Percentiles rank a stretch among this genome's conserved stretches.
Conservation (phyloP, 2,797 vertebrate genomes). For the Dendrocincla fuliginosa region DNA sequence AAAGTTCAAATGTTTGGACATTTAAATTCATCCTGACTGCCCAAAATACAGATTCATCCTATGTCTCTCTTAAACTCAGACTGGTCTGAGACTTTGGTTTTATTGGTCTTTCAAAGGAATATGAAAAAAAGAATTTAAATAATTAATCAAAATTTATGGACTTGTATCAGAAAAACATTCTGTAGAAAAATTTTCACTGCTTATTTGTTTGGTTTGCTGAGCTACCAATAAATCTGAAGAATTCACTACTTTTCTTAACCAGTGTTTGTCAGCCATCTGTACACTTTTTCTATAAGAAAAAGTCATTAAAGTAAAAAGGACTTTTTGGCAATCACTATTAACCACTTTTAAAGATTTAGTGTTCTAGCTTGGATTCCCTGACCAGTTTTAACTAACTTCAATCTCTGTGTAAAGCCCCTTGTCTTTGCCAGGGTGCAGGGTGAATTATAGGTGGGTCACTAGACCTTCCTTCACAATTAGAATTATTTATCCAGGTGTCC, state of each 20-base stretch:
- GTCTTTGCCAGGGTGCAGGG: background rate
- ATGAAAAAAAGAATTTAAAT: background rate
- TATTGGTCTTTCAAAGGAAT: background rate
- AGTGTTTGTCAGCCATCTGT: background rate
- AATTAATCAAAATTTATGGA: background rate
- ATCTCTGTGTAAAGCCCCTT: background rate
- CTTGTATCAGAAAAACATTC: background rate
- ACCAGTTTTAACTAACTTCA: background rate
- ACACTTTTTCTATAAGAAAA: background rate
- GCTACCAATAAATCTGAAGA: background rate
- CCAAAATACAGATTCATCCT: background rate
- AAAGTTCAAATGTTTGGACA: background rate
- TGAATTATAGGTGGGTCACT: background rate
- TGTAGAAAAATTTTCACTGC: background rate
- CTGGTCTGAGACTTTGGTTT: background rate
- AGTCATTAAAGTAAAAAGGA: background rate
- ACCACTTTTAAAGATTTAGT: background rate
- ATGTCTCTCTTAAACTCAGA: background rate
- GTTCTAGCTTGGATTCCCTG: background rate
- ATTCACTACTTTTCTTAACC: background rate
- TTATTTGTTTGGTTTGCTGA: background rate
- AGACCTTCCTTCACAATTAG: background rate
- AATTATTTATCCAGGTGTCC: constrained; percentile 12
- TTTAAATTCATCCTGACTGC: background rate
- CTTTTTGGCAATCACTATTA: background rate